These are phyloP conservation scores for Trogon melanurus DNA, from an alignment of 2,113 vertebrate species.

Conservation along the genomic window DNA sequence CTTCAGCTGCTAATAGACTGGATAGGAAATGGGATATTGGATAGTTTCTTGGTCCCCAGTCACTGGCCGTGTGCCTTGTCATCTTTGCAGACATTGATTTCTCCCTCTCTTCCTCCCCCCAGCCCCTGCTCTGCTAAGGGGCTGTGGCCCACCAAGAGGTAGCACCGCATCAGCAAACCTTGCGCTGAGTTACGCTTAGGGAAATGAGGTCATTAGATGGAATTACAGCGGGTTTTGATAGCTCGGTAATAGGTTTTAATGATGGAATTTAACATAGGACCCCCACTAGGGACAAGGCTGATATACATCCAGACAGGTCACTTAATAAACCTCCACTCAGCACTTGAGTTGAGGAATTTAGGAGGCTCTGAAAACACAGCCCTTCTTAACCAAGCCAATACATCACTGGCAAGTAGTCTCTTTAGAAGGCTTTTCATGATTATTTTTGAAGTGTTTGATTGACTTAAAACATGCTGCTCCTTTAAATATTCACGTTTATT, in stretches of 20 bases:
- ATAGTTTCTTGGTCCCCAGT: slow-evolving; percentile 80
- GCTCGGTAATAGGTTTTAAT: slow-evolving; percentile 87
- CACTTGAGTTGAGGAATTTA: slow-evolving; percentile 68
- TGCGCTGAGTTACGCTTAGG: slow-evolving; percentile 82
- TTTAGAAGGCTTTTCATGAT: slow-evolving; percentile 49
- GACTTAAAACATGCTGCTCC: neutral
- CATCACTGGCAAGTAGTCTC: slow-evolving; percentile 50
- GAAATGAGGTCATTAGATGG: slow-evolving; percentile 84
- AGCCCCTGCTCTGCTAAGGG: slow-evolving; percentile 41
- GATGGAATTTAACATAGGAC: slow-evolving; percentile 81
- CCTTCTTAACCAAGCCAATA: slow-evolving; percentile 64
- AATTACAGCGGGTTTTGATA: slow-evolving; percentile 83
- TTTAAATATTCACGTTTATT: slow-evolving; percentile 58
- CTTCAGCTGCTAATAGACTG: slow-evolving; percentile 85
- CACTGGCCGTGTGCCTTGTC: slow-evolving; percentile 79
- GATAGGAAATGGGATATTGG: slow-evolving; percentile 86
- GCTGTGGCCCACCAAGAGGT: slow-evolving; percentile 43
- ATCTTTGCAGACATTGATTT: slow-evolving; percentile 83
- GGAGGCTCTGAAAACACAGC: slow-evolving; percentile 76
- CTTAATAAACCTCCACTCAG: slow-evolving; percentile 75
- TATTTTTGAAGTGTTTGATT: slow-evolving; percentile 57
- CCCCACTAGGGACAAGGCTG: slow-evolving; percentile 81
- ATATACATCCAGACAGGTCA: slow-evolving; percentile 82
- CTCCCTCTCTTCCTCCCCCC: slow-evolving; percentile 64
- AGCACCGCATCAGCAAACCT: slow-evolving; percentile 60